Conservation (phyloP, 1,140 invertebrate genomes). For the Sinella curviseta region DNA sequence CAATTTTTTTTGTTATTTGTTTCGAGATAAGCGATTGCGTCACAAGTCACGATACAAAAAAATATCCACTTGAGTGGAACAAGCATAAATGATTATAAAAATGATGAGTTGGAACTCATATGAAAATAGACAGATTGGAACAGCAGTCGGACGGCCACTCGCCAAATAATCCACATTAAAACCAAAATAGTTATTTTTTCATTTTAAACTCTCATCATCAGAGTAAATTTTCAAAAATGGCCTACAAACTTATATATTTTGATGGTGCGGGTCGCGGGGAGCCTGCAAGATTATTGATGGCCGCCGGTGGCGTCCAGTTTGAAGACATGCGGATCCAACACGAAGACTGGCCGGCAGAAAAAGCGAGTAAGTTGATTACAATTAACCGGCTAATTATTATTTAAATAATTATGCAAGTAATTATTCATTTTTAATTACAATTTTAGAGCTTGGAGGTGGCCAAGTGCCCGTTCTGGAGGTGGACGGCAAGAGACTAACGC, state of each 20-base stretch:
- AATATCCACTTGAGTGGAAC: too few species aligned
- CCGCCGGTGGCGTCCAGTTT: constrained; percentile 57
- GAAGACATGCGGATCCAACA: constrained; percentile 55
- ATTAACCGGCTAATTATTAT: background rate
- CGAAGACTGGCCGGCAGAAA: constrained; percentile 56
- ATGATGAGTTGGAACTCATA: too few species aligned
- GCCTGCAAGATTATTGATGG: constrained; percentile 58
- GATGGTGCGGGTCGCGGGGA: constrained; percentile 53
- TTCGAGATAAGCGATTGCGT: too few species aligned
- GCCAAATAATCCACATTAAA: too few species aligned
- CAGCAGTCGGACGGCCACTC: too few species aligned
- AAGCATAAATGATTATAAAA: too few species aligned
- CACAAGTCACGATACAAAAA: too few species aligned
- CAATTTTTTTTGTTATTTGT: too few species aligned
- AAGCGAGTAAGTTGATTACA: constrained; percentile 54
- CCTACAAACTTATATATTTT: background rate
- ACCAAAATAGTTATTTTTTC: too few species aligned
- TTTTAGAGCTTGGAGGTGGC: constrained; percentile 3
- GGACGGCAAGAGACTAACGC: background rate
- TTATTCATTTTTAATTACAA: background rate
- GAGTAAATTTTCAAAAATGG: too few species aligned
- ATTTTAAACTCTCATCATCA: too few species aligned
- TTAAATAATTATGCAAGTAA: background rate
- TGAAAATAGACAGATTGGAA: too few species aligned
- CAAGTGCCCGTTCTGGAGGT: background rate